These are phyloP conservation scores for Drosophila lowei DNA, from an alignment of 1,140 invertebrate species.

Conservation along the genomic window DNA sequence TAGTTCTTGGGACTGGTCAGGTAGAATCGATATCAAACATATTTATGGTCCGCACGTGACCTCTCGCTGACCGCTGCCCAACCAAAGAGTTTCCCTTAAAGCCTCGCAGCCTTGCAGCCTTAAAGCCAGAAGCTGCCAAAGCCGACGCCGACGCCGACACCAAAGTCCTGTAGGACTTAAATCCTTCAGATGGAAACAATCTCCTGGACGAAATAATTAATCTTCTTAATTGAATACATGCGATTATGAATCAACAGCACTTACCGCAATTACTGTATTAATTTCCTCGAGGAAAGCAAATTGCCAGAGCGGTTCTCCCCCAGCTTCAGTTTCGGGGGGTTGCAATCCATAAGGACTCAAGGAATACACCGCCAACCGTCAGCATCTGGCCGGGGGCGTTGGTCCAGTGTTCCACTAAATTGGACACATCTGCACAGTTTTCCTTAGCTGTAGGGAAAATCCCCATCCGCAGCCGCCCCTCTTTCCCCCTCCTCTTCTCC, in stretches of 20 bases:
- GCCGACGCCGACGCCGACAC: no score
- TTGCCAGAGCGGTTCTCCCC: conserved; percentile 15
- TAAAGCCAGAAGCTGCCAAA: conserved; percentile 16
- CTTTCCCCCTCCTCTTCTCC: background rate
- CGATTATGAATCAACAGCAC: conserved; percentile 55
- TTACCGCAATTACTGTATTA: conserved; percentile 78
- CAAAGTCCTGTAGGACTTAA: background rate
- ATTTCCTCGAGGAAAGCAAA: conserved; percentile 44
- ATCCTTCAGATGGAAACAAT: conserved; percentile 6
- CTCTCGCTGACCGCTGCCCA: conserved; percentile 57
- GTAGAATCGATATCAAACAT: conserved; percentile 59
- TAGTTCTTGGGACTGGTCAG: conserved; percentile 71
- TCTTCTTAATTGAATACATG: conserved; percentile 55
- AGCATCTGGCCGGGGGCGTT: conserved; percentile 44
- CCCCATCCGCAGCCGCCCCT: background rate
- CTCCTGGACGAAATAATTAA: conserved; percentile 42
- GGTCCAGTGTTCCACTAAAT: conserved; percentile 74
- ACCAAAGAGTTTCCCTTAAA: conserved; percentile 28
- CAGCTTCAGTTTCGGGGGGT: conserved; percentile 5
- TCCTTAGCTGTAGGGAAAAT: conserved; percentile 13
- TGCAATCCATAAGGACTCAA: conserved; percentile 29
- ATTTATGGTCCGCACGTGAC: conserved; percentile 67
- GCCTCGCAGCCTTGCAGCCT: background rate
- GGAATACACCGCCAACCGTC: conserved; percentile 20
- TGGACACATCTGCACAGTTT: conserved; percentile 78